phyloP scores from a whole-genome alignment of 2,113 vertebrate species.

The Condylura cristata region DNA sequence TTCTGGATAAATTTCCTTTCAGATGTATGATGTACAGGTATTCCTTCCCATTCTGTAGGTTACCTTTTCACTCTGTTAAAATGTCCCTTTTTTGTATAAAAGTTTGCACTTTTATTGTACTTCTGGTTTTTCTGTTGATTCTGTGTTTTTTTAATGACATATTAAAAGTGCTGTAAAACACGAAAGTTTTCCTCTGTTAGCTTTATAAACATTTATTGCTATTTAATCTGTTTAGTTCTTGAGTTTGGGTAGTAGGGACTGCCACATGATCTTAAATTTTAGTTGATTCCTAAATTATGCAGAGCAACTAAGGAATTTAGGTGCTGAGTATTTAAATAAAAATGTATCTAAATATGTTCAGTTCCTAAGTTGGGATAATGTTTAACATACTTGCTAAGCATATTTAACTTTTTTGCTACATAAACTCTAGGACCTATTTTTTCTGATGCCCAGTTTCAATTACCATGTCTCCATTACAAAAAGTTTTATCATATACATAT shows the following conservation, averaged over 20 bases:
- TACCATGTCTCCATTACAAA: not conserved
- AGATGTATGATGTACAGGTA: not conserved
- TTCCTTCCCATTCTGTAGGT: conserved; percentile 9
- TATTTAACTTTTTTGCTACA: conserved; percentile 12
- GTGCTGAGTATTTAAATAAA: conserved; percentile 35
- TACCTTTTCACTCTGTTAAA: conserved; percentile 35
- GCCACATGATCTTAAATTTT: not conserved
- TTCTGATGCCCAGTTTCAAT: conserved; percentile 5
- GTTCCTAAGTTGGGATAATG: not conserved
- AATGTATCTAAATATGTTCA: not conserved
- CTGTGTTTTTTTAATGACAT: conserved; percentile 34
- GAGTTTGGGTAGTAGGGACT: not conserved
- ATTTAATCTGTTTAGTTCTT: not conserved
- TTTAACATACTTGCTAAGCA: conserved; percentile 26
- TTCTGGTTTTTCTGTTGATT: not conserved
- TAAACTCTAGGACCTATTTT: not conserved
- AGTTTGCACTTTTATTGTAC: not conserved
- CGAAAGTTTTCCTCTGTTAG: not conserved
- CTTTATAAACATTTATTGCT: conserved; percentile 10
- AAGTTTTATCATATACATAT: conserved; percentile 35
- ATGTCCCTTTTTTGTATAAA: not conserved
- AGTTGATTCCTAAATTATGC: conserved; percentile 17
- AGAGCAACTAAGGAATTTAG: not conserved
- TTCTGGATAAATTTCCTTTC: not conserved
- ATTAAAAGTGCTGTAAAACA: not conserved